Conservation (phyloP, 2,113 vertebrate species). For the Ptilorrhoa leucosticta region DNA sequence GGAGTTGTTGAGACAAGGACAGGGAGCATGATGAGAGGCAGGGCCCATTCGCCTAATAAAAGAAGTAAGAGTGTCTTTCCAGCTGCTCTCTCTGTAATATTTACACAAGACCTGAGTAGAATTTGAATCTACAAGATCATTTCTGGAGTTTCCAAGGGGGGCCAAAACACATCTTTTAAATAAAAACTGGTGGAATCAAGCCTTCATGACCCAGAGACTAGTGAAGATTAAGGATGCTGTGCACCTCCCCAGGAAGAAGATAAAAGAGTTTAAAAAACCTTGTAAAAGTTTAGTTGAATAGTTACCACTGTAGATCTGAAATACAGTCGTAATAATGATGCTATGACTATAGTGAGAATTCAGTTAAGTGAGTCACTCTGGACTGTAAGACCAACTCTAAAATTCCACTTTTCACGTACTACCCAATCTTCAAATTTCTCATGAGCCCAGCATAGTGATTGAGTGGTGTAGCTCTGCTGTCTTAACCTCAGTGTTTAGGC, state of each 20-base stretch:
- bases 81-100: not conserved
- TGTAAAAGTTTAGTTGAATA: not conserved
- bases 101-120: not conserved
- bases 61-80: not conserved
- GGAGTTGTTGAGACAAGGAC: constrained; percentile 18
- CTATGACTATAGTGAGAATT: not conserved
- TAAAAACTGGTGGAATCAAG: not conserved
- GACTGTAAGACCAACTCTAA: not conserved
- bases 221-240: not conserved
- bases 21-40: not conserved
- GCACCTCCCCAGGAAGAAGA: not conserved
- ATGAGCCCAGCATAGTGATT: not conserved
- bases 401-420: not conserved
- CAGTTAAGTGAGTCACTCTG: accelerated
- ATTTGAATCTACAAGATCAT: not conserved
- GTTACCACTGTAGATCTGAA: not conserved
- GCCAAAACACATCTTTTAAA: not conserved
- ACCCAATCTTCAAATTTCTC: not conserved
- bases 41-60: not conserved
- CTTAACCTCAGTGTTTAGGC: not conserved
- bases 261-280: not conserved
- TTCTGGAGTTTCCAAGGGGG: not conserved
- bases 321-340: not conserved
- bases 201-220: not conserved
- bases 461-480: not conserved